A percentile compares a stretch with the other conserved stretches of the same genome.
These are phyloP conservation scores for Subanguina moxae DNA, from an alignment of 1,140 invertebrate species.

Conservation along the genomic window DNA sequence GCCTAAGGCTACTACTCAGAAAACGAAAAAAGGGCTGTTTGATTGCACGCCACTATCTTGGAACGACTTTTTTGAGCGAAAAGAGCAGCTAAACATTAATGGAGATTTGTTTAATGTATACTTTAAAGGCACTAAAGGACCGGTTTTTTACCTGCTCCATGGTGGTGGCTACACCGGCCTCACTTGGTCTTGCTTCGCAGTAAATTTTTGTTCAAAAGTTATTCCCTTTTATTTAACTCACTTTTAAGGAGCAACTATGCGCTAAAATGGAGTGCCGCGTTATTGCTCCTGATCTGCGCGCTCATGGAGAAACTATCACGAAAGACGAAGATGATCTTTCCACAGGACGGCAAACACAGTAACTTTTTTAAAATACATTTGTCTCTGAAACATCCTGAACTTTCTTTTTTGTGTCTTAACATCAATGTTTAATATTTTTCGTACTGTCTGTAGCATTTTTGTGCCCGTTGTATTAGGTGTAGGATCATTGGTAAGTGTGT, in stretches of 20 bases:
- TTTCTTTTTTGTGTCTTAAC: not conserved
- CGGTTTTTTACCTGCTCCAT: slow-evolving; percentile 55
- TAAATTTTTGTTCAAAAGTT: slow-evolving; percentile 14
- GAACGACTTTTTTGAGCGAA: slow-evolving; percentile 52
- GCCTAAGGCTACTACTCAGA: no score
- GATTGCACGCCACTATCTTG: slow-evolving; percentile 47
- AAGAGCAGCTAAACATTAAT: slow-evolving; percentile 35
- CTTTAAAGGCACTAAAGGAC: slow-evolving; percentile 48
- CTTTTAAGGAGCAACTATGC: slow-evolving; percentile 49
- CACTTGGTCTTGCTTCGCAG: slow-evolving; percentile 56
- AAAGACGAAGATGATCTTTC: slow-evolving; percentile 48
- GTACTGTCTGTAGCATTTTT: no score
- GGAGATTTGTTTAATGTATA: slow-evolving; percentile 56
- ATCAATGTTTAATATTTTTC: not conserved
- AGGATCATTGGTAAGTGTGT: no score
- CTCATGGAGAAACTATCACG: slow-evolving; percentile 47
- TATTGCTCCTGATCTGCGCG: slow-evolving; percentile 56
- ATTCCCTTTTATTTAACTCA: not conserved
- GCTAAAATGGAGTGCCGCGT: slow-evolving; percentile 50
- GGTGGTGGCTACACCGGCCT: slow-evolving; percentile 57
- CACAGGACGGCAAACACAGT: slow-evolving; percentile 47
- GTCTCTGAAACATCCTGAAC: not conserved
- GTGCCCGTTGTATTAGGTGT: no score
- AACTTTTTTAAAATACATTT: not conserved
- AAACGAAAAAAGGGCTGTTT: not conserved